phyloP scores from a whole-genome alignment of 2,888 invertebrate species.

The Bimastos eiseni region DNA sequence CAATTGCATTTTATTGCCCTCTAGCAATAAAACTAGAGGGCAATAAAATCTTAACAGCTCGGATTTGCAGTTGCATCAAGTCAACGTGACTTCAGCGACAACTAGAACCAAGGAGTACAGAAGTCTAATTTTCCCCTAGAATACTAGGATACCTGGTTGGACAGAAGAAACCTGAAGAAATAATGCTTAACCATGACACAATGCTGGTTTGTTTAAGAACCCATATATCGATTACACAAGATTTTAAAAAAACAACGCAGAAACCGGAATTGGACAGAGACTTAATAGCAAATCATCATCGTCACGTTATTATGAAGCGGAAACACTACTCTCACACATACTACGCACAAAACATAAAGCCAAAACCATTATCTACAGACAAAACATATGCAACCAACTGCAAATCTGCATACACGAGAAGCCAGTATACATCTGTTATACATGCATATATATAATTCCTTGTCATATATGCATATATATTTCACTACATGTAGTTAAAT shows the following conservation, averaged over 20 bases:
- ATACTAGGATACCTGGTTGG: neutral
- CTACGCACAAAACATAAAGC: slow-evolving; percentile 19
- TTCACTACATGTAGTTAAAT: neutral
- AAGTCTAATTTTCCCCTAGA: neutral
- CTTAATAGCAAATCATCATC: slow-evolving; percentile 16
- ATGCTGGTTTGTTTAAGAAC: neutral
- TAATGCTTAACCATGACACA: neutral
- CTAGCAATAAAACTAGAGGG: neutral
- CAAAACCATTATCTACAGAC: slow-evolving; percentile 24
- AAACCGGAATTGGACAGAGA: neutral
- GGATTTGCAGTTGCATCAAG: neutral
- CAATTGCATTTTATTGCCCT: too few species aligned
- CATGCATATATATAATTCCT: neutral
- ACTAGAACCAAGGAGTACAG: neutral
- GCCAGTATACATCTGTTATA: neutral
- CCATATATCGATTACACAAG: neutral
- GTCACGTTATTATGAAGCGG: slow-evolving; percentile 19
- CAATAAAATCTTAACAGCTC: neutral
- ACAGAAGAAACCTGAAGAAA: neutral
- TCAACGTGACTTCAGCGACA: neutral
- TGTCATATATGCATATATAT: neutral
- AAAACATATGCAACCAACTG: neutral
- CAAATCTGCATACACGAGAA: slow-evolving; percentile 7
- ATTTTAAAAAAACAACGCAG: neutral
- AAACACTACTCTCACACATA: slow-evolving; percentile 19